These are phyloP conservation scores for Nematolebias whitei DNA, from an alignment of 2,113 vertebrate genomes.

Conservation along the genomic window DNA sequence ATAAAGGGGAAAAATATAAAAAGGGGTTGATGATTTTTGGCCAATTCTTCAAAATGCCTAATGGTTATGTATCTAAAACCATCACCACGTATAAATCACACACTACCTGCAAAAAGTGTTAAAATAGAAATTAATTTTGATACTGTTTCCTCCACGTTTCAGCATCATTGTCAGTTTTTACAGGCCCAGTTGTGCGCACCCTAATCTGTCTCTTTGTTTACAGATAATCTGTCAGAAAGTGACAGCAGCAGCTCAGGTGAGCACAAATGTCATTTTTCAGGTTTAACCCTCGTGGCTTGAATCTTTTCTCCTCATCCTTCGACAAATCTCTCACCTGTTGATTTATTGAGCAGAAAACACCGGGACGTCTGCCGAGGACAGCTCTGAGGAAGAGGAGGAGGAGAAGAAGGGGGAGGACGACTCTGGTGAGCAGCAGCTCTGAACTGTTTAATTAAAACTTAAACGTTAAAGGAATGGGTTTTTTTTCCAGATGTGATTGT, in stretches of 20 bases:
- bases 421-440: conserved; percentile 57
- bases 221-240: conserved; percentile 65
- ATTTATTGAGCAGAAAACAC: conserved; percentile 52
- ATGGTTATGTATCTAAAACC: not conserved
- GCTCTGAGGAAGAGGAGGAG: conserved; percentile 69
- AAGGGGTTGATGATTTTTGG: not conserved
- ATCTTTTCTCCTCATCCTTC: conserved; percentile 4
- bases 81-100: not conserved
- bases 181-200: not conserved
- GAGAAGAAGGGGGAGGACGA: conserved; percentile 47
- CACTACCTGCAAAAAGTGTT: not conserved
- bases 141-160: not conserved
- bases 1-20: not conserved
- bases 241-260: conserved; percentile 74
- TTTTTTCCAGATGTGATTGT: no score
- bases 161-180: not conserved
- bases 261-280: not conserved
- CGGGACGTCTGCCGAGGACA: conserved; percentile 70
- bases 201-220: conserved; percentile 25
- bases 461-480: no score
- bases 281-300: not conserved
- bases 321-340: not conserved
- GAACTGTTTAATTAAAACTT: no score
- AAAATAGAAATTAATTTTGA: not conserved
- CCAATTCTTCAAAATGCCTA: not conserved